Percentiles rank a stretch among this genome's conserved stretches.
These are phyloP conservation scores for Poeciliopsis presidionis DNA, from an alignment of 2,797 vertebrate genomes.

Conservation along the genomic window DNA sequence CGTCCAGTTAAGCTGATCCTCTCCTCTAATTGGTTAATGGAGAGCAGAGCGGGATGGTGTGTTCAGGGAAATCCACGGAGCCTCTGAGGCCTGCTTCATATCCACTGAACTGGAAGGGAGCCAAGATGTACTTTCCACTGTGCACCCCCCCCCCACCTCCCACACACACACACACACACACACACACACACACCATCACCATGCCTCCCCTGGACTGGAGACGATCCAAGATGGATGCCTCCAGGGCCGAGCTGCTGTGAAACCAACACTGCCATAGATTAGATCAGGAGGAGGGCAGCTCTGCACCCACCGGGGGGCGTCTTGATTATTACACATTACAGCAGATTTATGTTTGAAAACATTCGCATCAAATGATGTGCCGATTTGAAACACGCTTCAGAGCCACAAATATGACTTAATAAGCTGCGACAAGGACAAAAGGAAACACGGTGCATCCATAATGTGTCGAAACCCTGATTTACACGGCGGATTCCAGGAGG, in stretches of 20 bases:
- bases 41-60: conserved; percentile 51
- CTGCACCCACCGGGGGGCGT: conserved; percentile 9
- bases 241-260: conserved; percentile 47
- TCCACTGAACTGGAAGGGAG: conserved; percentile 70
- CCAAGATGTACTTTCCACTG: conserved; percentile 56
- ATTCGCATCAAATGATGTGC: conserved; percentile 1
- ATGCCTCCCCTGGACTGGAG: conserved; percentile 56
- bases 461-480: conserved; percentile 36
- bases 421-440: conserved; percentile 30
- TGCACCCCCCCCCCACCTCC: not conserved
- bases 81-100: conserved; percentile 66
- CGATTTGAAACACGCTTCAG: conserved; percentile 11
- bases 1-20: conserved; percentile 71
- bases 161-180: too few species aligned
- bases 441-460: conserved; percentile 43
- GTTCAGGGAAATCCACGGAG: conserved; percentile 65
- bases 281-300: conserved; percentile 26
- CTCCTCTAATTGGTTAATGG: conserved; percentile 71
- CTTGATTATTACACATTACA: conserved; percentile 20
- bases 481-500: conserved; percentile 23
- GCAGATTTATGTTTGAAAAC: conserved; percentile 11
- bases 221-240: conserved; percentile 69
- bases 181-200: not conserved
- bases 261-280: conserved; percentile 47
- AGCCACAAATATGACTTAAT: conserved; percentile 19